Evolutionary conservation across 2,888 invertebrate genomes (phyloP).

Genomic region (Sarcophaga subvicina): DNA sequence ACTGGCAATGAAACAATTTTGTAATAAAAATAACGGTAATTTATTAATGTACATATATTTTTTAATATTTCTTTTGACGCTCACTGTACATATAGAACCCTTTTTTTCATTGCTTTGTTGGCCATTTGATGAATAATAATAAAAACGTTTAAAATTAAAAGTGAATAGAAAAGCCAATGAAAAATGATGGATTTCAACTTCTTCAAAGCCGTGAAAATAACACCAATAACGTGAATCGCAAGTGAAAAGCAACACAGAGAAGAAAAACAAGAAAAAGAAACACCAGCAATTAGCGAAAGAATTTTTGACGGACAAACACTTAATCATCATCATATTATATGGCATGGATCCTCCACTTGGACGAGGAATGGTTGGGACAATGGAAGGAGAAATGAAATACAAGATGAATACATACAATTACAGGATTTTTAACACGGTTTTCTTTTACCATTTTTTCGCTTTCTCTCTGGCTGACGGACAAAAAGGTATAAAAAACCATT

Average conservation of each 20-base stretch:
- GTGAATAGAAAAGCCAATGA: conserved; percentile 43
- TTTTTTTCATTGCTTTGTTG: conserved; percentile 28
- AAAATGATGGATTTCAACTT: conserved; percentile 61
- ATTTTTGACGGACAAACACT: conserved; percentile 72
- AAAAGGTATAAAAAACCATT: conserved; percentile 47
- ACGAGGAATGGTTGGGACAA: not conserved
- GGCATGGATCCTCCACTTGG: not conserved
- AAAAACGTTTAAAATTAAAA: conserved; percentile 23
- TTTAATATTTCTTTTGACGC: too few species aligned
- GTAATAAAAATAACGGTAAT: too few species aligned
- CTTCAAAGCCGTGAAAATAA: not conserved
- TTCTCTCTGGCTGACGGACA: conserved; percentile 19
- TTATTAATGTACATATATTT: too few species aligned
- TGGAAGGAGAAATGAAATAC: conserved; percentile 46
- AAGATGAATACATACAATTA: conserved; percentile 49
- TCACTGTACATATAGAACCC: conserved; percentile 46
- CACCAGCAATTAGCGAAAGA: conserved; percentile 71
- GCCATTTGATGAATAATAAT: not conserved
- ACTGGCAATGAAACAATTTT: too few species aligned
- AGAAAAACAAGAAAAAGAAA: not conserved
- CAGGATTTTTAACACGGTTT: conserved; percentile 55
- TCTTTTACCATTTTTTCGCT: not conserved
- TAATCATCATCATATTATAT: conserved; percentile 68
- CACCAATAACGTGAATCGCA: conserved; percentile 26
- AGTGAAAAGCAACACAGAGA: not conserved